Conservation (phyloP, 1,140 invertebrate genomes). For the Melipona quadrifasciata region DNA sequence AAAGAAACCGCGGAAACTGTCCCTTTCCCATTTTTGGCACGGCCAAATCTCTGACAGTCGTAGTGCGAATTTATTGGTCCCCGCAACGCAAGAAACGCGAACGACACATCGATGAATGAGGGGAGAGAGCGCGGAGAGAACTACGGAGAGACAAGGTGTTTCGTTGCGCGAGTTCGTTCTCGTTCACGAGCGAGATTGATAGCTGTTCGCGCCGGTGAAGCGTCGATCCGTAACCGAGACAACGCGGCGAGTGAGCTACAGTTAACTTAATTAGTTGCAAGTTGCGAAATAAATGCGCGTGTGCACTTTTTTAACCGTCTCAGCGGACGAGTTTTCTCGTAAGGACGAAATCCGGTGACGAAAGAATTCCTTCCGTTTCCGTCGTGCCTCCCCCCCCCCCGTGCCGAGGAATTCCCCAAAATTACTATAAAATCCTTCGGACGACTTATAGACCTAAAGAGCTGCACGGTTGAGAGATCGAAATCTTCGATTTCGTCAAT, state of each 20-base stretch:
- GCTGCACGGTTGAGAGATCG: background rate
- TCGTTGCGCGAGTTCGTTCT: conserved; percentile 27
- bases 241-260: background rate
- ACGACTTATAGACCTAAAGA: background rate
- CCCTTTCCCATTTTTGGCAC: background rate
- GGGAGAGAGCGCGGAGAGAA: background rate
- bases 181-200: background rate
- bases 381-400: too few relatives aligned
- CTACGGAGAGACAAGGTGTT: background rate
- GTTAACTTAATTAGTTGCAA: background rate
- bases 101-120: background rate
- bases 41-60: background rate
- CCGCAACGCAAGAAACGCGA: conserved; percentile 27
- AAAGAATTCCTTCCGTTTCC: background rate
- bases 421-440: background rate
- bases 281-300: background rate
- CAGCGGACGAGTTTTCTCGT: conserved; percentile 1
- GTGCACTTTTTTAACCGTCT: background rate
- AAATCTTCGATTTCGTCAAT: background rate
- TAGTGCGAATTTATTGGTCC: conserved; percentile 32
- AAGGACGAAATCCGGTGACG: conserved; percentile 22
- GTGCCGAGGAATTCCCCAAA: background rate
- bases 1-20: background rate
- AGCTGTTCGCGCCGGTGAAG: background rate
- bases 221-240: background rate